Evolutionary conservation across 1,140 invertebrate species (phyloP).

Genomic region (Diabrotica virgifera): DNA sequence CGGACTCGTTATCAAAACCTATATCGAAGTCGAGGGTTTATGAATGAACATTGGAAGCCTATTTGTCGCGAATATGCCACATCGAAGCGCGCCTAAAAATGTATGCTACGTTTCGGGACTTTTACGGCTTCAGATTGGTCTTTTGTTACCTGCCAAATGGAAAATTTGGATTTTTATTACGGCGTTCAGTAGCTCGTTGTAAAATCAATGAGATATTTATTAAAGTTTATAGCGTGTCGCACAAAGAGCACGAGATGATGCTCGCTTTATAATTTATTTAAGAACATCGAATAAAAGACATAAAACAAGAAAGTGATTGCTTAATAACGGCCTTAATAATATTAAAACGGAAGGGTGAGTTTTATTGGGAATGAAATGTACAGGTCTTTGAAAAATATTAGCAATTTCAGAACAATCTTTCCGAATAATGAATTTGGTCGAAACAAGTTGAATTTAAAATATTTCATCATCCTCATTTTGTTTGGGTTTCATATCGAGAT

Average conservation of each 20-base stretch:
- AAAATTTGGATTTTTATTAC: not conserved
- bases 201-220: not conserved
- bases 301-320: too few relatives aligned
- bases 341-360: too few relatives aligned
- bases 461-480: too few relatives aligned
- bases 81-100: not conserved
- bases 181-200: not conserved
- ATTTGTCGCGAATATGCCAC: constrained; percentile 1
- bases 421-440: too few relatives aligned
- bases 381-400: too few relatives aligned
- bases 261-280: too few relatives aligned
- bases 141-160: not conserved
- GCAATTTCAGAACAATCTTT: too few relatives aligned
- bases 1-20: not conserved
- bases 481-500: too few relatives aligned
- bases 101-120: not conserved
- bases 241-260: not conserved
- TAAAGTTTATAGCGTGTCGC: not conserved
- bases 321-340: too few relatives aligned
- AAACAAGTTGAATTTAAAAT: too few relatives aligned
- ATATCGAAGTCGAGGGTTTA: not conserved
- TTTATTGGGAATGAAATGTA: too few relatives aligned
- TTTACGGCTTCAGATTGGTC: not conserved
- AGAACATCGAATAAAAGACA: too few relatives aligned
- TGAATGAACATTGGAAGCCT: not conserved